Evolutionary conservation across 2,888 invertebrate genomes (phyloP).

Genomic region (Peribatodes rhomboidaria): DNA sequence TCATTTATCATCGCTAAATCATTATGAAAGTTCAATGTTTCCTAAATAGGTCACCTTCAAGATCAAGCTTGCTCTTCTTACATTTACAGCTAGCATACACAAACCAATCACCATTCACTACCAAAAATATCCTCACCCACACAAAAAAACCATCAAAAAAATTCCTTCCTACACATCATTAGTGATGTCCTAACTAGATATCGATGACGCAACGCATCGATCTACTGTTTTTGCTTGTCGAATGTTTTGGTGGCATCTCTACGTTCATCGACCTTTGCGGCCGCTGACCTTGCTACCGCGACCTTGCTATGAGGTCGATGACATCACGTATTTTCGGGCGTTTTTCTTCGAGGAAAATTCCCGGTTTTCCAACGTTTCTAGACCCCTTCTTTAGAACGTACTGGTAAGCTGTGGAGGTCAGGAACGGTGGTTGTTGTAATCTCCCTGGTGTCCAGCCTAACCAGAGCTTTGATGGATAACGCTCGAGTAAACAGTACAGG

Average conservation of each 20-base stretch:
- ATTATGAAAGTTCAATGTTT: constrained; percentile 3
- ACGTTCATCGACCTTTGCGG: constrained; percentile 62
- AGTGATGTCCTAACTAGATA: constrained; percentile 39
- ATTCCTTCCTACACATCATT: constrained; percentile 25
- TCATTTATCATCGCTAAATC: neutral
- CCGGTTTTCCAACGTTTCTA: constrained; percentile 54
- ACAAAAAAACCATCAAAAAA: constrained; percentile 9
- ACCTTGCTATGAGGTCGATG: constrained; percentile 74
- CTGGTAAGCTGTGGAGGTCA: constrained; percentile 45
- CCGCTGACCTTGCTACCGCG: constrained; percentile 71
- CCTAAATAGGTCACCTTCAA: constrained; percentile 16
- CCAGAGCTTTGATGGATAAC: neutral
- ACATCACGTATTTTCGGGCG: constrained; percentile 73
- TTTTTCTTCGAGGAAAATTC: constrained; percentile 82
- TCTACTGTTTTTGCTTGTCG: constrained; percentile 39
- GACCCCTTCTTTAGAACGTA: neutral
- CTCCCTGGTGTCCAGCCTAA: neutral
- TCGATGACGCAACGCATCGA: constrained; percentile 47
- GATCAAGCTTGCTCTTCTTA: constrained; percentile 3
- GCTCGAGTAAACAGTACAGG: constrained; percentile 28
- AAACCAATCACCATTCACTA: constrained; percentile 5
- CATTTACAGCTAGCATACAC: neutral
- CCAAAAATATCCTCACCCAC: constrained; percentile 19
- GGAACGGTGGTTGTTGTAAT: constrained; percentile 56
- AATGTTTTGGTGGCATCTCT: constrained; percentile 61